phyloP scores from a whole-genome alignment of 2,797 vertebrate genomes.

The Leptatherina wallacei region DNA sequence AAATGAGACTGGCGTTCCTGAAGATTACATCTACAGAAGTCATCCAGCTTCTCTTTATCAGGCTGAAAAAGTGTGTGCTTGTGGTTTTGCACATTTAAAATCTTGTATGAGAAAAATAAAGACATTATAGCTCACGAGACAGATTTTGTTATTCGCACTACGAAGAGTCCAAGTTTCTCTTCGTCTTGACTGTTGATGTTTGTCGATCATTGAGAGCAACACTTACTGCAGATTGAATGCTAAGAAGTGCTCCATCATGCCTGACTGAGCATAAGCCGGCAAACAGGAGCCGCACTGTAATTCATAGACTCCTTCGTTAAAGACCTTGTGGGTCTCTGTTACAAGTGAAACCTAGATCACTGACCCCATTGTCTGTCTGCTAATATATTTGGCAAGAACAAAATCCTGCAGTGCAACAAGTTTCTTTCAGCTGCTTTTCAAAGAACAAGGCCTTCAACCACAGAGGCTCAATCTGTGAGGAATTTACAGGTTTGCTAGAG shows the following conservation, averaged over 20 bases:
- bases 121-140: constrained; percentile 9
- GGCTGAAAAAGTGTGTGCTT: constrained; percentile 24
- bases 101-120: constrained; percentile 9
- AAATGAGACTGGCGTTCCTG: constrained; percentile 67
- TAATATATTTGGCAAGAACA: constrained; percentile 65
- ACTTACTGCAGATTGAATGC: constrained; percentile 21
- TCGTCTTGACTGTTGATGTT: constrained; percentile 21
- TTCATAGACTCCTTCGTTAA: constrained; percentile 43
- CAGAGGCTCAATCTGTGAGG: constrained; percentile 56
- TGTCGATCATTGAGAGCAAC: constrained; percentile 30
- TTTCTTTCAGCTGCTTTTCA: constrained; percentile 64
- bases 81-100: constrained; percentile 27
- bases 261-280: constrained; percentile 43
- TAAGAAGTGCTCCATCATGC: constrained; percentile 42
- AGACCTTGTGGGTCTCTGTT: constrained; percentile 60
- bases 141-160: constrained; percentile 3
- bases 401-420: constrained; percentile 63
- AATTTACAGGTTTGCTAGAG: constrained; percentile 54
- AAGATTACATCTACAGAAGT: constrained; percentile 65
- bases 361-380: constrained; percentile 67
- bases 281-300: constrained; percentile 58
- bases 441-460: constrained; percentile 57
- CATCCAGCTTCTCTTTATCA: constrained; percentile 24
- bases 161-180: constrained; percentile 9
- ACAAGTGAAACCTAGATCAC: constrained; percentile 67